Conservation (phyloP, 2,888 invertebrate species). For the Drosophila imparisetae region DNA sequence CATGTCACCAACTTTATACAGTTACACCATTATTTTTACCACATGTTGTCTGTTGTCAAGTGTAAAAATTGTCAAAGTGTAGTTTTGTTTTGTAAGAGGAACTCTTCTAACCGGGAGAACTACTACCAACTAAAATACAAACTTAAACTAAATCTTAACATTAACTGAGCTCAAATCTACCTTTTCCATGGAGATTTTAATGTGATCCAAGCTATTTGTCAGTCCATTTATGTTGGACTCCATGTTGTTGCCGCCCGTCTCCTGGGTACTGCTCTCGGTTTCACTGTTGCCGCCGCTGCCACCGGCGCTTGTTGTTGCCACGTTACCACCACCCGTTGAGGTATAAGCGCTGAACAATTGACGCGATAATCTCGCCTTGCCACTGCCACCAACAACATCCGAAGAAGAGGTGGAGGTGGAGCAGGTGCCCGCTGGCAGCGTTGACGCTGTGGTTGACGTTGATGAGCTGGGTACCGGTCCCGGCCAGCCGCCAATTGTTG, state of each 20-base stretch:
- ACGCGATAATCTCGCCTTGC: conserved; percentile 63
- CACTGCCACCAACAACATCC: conserved; percentile 51
- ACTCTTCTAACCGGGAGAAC: conserved; percentile 28
- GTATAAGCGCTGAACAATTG: conserved; percentile 59
- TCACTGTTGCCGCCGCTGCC: conserved; percentile 58
- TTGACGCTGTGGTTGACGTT: conserved; percentile 28
- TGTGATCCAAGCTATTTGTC: conserved; percentile 78
- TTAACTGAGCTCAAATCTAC: conserved; percentile 62
- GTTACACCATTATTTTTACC: background rate
- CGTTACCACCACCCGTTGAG: conserved; percentile 33
- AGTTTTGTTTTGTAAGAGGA: conserved; percentile 20
- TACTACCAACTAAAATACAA: conserved; percentile 16
- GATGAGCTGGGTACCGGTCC: conserved; percentile 50
- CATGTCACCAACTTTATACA: background rate
- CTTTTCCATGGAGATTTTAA: conserved; percentile 81
- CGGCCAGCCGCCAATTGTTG: conserved; percentile 65
- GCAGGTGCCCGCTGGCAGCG: background rate
- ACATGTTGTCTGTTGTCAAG: conserved; percentile 8
- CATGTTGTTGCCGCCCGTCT: conserved; percentile 47
- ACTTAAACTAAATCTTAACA: background rate
- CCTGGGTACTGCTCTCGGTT: conserved; percentile 65
- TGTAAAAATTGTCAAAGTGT: conserved; percentile 23
- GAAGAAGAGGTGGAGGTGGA: conserved; percentile 6
- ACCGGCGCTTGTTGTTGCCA: conserved; percentile 32
- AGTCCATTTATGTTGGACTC: conserved; percentile 80